Evolutionary conservation across 2,888 invertebrate species (phyloP), one percentile per base, ranked within the genome.

Genomic region (Allophyes oxyacanthae): DNA sequence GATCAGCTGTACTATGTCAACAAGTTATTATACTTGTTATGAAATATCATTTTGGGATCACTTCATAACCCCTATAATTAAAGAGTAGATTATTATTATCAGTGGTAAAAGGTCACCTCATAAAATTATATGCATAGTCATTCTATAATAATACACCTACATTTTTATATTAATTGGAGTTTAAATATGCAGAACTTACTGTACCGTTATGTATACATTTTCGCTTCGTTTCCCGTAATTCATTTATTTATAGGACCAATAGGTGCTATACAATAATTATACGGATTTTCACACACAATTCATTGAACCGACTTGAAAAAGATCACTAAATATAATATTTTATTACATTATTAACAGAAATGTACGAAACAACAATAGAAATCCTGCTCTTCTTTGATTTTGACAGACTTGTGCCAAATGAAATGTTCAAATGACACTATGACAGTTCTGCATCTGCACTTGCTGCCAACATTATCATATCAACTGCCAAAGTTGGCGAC

Each of bases 141-240:
- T 30, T 28, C 43, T 36, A 62, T 50, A n/a, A n/a, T 42, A 11
- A 30, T 28, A 37, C 10, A 37, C 33, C 34, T 33, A 36, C 38
- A 41, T 28, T 53, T 34, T 11, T 51, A 25, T 43, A 45, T 46
- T 54, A 57, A 28, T 28, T 28, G 20, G 2, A 4, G 20, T 20
- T 4, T 20, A 20, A 20, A 20, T 2, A 20, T 3, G 4, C 20
- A 45, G 55, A 58, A 40, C n/a, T n/a, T n/a, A n/a, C 36, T 72
- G 69, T 78, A 79, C 79, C 78, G 78, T 79, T 78, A 77, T 4
- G 50, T 54, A 63, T 49, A 66, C 43, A 49, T 64, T 54, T 52
- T 40, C 48, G 48, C 61, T 68, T 70, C 64, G 62, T 73, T 74
- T 71, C 68, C 51, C 41, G 9, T 20, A 52, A 20, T 33, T 43